phyloP scores from a whole-genome alignment of 1,140 invertebrate genomes.

The Ridgeia piscesae region DNA sequence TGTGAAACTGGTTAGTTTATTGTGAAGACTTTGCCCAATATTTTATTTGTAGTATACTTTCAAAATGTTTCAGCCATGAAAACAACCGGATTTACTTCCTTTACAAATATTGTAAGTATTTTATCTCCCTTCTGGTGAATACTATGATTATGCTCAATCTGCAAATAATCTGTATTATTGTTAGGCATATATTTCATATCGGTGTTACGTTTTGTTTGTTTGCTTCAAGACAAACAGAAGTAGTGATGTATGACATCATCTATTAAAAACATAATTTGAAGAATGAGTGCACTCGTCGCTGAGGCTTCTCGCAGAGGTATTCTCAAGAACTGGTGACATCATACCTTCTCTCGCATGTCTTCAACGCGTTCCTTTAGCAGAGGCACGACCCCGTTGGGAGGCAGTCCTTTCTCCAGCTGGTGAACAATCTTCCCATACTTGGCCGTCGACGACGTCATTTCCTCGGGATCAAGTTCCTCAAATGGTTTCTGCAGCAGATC shows the following conservation, averaged over 20 bases:
- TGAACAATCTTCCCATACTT: slow-evolving; percentile 73
- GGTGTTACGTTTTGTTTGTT: neutral
- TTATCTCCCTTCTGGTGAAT: neutral
- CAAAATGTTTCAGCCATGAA: neutral
- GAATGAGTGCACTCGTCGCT: too few relatives aligned
- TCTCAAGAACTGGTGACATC: neutral
- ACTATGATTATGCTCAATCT: neutral
- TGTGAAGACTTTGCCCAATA: neutral
- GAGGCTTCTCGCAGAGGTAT: too few relatives aligned
- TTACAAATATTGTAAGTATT: neutral
- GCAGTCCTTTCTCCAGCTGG: slow-evolving; percentile 73
- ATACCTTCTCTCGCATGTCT: slow-evolving; percentile 55
- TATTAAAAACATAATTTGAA: neutral
- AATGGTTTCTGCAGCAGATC: slow-evolving; percentile 56
- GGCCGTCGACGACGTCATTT: slow-evolving; percentile 68
- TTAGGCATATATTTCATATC: neutral
- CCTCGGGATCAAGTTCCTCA: slow-evolving; percentile 70
- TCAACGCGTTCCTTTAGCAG: slow-evolving; percentile 56
- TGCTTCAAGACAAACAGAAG: neutral
- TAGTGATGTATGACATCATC: neutral
- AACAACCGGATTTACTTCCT: neutral
- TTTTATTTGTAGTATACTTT: neutral
- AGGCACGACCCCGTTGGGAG: slow-evolving; percentile 56
- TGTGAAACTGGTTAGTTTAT: neutral
- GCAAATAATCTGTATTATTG: neutral